These are phyloP conservation scores for Orcinus orca DNA, from an alignment of 2,113 vertebrate genomes.

Conservation along the genomic window DNA sequence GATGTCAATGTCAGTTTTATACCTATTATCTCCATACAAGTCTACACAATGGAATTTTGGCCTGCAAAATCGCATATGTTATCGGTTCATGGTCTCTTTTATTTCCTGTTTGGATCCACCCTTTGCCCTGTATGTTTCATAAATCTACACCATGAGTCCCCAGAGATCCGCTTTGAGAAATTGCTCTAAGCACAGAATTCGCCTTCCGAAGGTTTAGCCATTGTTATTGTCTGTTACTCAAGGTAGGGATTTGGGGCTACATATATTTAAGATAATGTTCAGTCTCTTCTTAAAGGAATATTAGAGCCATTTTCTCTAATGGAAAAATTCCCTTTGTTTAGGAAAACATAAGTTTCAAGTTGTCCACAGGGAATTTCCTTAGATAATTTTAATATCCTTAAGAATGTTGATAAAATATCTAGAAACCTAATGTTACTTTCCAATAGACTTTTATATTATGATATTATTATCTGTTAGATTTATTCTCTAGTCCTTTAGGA, in stretches of 20 bases:
- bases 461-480: conserved; percentile 35
- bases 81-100: not conserved
- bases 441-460: conserved; percentile 24
- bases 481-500: conserved; percentile 33
- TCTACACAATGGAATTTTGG: conserved; percentile 50
- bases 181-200: conserved; percentile 55
- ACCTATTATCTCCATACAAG: conserved; percentile 17
- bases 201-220: conserved; percentile 44
- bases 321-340: conserved; percentile 30
- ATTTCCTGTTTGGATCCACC: conserved; percentile 57
- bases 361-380: conserved; percentile 41
- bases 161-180: conserved; percentile 42
- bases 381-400: conserved; percentile 52
- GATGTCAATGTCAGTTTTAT: conserved; percentile 39
- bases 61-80: not conserved
- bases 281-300: conserved; percentile 50
- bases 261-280: conserved; percentile 41
- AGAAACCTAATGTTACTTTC: conserved; percentile 30
- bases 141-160: conserved; percentile 32
- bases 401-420: conserved; percentile 62
- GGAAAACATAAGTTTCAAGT: conserved; percentile 44
- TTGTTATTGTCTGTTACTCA: conserved; percentile 47
- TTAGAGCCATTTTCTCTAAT: conserved; percentile 40
- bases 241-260: not conserved
- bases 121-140: conserved; percentile 17